A percentile compares a stretch with the other conserved stretches of the same genome.
phyloP scores from a whole-genome alignment of 2,113 vertebrate genomes.

The Varanus komodoensis region DNA sequence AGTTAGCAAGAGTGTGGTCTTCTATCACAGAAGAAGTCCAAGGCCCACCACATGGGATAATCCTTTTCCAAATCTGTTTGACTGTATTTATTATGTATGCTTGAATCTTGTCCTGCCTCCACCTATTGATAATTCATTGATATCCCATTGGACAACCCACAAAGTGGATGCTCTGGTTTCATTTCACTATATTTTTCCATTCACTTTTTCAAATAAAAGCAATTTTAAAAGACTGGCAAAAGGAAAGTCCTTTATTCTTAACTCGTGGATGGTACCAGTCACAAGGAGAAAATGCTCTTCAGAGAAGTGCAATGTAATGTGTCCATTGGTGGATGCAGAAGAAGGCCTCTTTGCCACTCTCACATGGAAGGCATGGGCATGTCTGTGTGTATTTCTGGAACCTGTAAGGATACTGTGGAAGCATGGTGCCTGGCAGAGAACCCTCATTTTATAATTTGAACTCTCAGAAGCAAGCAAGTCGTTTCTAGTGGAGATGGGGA shows the following conservation, averaged over 20 bases:
- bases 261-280: background rate
- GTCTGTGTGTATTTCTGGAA: background rate
- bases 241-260: slow-evolving; percentile 1
- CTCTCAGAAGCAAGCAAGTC: background rate
- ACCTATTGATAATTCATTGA: background rate
- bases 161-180: background rate
- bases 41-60: background rate
- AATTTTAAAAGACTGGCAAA: slow-evolving; percentile 19
- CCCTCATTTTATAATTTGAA: background rate
- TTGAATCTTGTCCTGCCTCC: slow-evolving; percentile 8
- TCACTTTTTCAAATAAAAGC: slow-evolving; percentile 29
- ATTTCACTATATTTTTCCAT: slow-evolving; percentile 34
- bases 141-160: background rate
- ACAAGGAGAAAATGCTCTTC: no score
- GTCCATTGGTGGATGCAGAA: background rate
- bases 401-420: background rate
- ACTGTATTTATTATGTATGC: slow-evolving; percentile 44
- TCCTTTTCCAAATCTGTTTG: slow-evolving; percentile 23
- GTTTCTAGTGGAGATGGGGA: background rate
- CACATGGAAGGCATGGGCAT: background rate
- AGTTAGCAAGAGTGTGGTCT: background rate
- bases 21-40: background rate
- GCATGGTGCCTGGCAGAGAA: background rate
- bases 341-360: background rate
- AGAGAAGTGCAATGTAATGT: background rate